Evolutionary conservation across 2,888 invertebrate genomes (phyloP), one percentile per base, ranked within the genome.

Genomic region (Myopa tessellatipennis): DNA sequence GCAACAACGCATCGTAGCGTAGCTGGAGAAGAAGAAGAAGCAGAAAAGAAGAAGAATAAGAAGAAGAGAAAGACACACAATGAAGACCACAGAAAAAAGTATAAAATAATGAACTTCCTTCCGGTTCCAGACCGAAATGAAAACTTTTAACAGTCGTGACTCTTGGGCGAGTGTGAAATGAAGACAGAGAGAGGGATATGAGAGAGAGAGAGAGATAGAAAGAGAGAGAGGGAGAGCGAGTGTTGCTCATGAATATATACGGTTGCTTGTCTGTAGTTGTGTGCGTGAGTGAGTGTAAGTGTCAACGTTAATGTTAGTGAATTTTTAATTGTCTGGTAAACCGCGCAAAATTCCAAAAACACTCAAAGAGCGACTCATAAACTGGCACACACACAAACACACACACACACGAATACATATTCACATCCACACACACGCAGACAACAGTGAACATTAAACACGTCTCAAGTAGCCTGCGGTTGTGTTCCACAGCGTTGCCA

Each of bases 281-380:
- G 74, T 36, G 77, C 67, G 18, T 76, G 26, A 52, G 69, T 78
- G 69, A 4, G 38, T 55, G 12, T 18, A 36, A 70, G 63, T 73
- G 63, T 73, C 52, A 67, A 34, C 50, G 75, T 34, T 36, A 69
- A 78, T 74, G 76, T 74, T 70, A 76, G 76, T 78, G 79, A 78
- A 79, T 79, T 76, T 79, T 79, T 79, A 79, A 79, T 79, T 78
- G 79, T 74, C 76, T 74, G 79, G 79, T 78, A 74, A 55, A 76
- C 79, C 79, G 61, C 69, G 58, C 45, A 16, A 60, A 75, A 75
- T 75, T 75, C 60, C 75, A 26, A 58, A 71, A 65, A 10, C 50
- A 75, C 36, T 65, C 65, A 38, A 26, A 38, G 3, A 26, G 18
- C 61, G n/a, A n/a, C 26, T 26, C 18, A 10, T 18, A 61, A 61